Evolutionary conservation across 2,113 vertebrate species (phyloP), one percentile per base, ranked within the genome.

Genomic region (Sphaerodactylus townsendi): DNA sequence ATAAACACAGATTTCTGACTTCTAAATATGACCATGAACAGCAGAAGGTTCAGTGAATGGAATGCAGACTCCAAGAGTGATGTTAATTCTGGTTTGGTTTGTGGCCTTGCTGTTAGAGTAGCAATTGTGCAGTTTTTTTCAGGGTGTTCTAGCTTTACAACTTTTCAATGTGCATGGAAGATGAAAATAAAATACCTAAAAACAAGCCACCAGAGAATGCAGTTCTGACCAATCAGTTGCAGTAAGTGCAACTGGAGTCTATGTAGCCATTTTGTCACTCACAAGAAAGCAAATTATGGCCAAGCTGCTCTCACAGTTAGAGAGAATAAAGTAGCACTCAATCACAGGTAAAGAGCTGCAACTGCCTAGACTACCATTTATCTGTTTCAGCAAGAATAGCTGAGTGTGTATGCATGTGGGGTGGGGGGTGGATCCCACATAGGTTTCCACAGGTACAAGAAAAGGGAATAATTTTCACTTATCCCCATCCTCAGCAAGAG

Each of bases 181-280:
- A 28, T 48, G 44, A 17, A 74, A 46, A 10, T 21, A 5, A 4
- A 37, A 25, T 8, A 1, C 14, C 5, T 5, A 68, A 50, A 53
- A 0, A 2, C 46, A 1, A 17, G 1, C n/a, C 1, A 2, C 21
- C 3, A 44, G 72, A 0, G 1, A 1, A 33, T 3, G 10, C 44
- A 3, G 65, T 1, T 2, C 53, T 37, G 48, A 7, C 0, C 0
- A 5, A 19, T 35, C 9, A 0, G 46, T 41, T 14, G 33, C 13
- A 0, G 44, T 73, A 30, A 23, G 39, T 33, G 9, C 64, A 5
- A 4, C 1, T 0, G 75, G 30, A 19, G 21, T 33, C 78, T 87
- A 65, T 78, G 83, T 76, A 74, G 62, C 70, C 76, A 90, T 91
- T 76, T 81, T 86, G 71, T 85, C 88, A 78, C 92, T 90, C 53